Evolutionary conservation across 2,797 vertebrate species (phyloP), one percentile per base, ranked within the genome.

Genomic region (Sebastes melanostomus): DNA sequence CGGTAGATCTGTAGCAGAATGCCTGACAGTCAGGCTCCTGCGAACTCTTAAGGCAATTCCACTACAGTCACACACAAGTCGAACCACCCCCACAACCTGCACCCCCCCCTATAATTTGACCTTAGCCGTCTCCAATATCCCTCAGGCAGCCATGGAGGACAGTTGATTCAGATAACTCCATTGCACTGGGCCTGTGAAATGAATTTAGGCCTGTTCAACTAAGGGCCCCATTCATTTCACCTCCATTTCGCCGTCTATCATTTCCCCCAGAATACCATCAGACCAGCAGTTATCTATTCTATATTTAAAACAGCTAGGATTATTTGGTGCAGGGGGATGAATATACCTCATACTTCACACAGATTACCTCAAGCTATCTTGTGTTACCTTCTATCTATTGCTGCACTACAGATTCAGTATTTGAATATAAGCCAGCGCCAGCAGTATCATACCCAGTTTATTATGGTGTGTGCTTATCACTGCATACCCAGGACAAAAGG

Each of bases 111-210:
- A 69, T 92, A 94, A 92, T 94, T 90, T 94, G 92, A 94, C 93
- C 89, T 94, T 89, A 87, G 81, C 88, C 61, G 85, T 90, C 88
- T 89, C 88, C 91, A 88, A 84, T 91, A 90, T 93, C 93, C 91
- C 89, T 88, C 88, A 58, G 90, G 88, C 91, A 88, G 89, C 82
- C 84, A 72, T 73, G 81, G 90, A 90, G 89, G 91, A 92, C 91
- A 89, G 84, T 90, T 88, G 89, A 92, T 95, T 94, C 92, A 88
- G 91, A 94, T 92, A 92, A 92, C 91, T 93, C 85, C 72, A 90
- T 94, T 93, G 77, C 77, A 77, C 81, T 78, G 77, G 86, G 85
- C 85, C 82, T 81, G 81, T 85, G 86, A 93, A 95, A 95, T 92
- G 84, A 93, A 92, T 95, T 91, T 88, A 89, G 87, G 78, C 82